A percentile compares a stretch with the other conserved stretches of the same genome.
Evolutionary conservation across 2,113 vertebrate species (phyloP).

Genomic region (Daphoenositta chrysoptera): DNA sequence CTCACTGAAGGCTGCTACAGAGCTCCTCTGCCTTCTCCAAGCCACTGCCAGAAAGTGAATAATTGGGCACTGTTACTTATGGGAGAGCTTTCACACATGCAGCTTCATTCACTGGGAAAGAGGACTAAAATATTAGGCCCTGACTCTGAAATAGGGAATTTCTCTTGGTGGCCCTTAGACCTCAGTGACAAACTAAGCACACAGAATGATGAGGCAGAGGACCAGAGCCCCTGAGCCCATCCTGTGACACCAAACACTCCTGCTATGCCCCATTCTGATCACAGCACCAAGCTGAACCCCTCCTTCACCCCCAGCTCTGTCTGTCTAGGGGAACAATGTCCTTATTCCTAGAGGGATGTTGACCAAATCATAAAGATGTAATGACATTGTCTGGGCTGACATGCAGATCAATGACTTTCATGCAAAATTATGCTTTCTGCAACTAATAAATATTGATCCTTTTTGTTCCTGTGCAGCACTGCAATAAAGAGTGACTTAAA

Average conservation of each 20-base stretch:
- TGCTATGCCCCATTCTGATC: background rate
- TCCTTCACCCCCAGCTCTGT: background rate
- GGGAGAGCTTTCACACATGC: background rate
- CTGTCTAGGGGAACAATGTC: background rate
- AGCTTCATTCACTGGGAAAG: background rate
- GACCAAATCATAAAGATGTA: conserved; percentile 31
- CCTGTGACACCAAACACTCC: background rate
- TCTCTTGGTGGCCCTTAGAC: background rate
- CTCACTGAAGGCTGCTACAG: background rate
- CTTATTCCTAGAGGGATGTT: background rate
- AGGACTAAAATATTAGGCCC: background rate
- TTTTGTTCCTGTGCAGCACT: conserved; percentile 33
- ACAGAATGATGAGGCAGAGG: background rate
- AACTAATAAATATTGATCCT: conserved; percentile 66
- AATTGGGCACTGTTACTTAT: background rate
- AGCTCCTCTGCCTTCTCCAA: background rate
- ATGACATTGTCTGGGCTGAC: conserved; percentile 30
- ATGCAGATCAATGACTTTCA: conserved; percentile 43
- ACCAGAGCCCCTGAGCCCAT: background rate
- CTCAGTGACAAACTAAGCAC: background rate
- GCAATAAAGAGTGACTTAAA: conserved; percentile 40
- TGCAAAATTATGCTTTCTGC: conserved; percentile 61
- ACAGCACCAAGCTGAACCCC: background rate
- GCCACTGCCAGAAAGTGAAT: background rate
- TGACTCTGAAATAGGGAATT: background rate